phyloP scores from a whole-genome alignment of 2,113 vertebrate genomes.

The Leucopsar rothschildi region DNA sequence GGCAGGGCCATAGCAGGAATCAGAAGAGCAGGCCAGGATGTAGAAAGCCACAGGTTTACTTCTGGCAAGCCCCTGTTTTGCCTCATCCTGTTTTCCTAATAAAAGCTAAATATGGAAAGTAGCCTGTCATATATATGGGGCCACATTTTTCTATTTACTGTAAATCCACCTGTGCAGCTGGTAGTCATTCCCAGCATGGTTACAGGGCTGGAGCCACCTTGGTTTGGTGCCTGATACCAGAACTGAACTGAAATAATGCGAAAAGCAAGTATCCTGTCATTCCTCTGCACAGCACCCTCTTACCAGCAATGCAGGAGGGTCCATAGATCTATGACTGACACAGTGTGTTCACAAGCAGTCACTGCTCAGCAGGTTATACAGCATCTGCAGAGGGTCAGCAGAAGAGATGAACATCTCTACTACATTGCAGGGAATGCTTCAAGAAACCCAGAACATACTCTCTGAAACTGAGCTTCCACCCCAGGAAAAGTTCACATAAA shows the following conservation, averaged over 20 bases:
- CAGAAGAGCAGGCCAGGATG: background rate
- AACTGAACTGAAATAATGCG: background rate
- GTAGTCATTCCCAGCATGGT: rapidly evolving
- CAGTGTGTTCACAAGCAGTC: background rate
- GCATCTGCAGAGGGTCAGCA: background rate
- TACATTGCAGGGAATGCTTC: rapidly evolving
- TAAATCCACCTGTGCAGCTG: background rate
- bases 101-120: background rate
- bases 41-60: background rate
- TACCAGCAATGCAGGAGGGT: background rate
- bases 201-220: background rate
- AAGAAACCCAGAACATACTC: background rate
- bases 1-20: background rate
- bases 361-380: background rate
- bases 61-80: background rate
- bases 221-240: background rate
- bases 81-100: background rate
- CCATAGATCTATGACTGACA: background rate
- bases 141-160: background rate
- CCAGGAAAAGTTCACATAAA: background rate
- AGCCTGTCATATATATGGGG: background rate
- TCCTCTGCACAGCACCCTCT: background rate
- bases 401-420: background rate
- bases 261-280: background rate
- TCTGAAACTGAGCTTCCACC: background rate